These are phyloP conservation scores for Chromobotia macracanthus DNA, from an alignment of 2,797 vertebrate species.

Conservation along the genomic window DNA sequence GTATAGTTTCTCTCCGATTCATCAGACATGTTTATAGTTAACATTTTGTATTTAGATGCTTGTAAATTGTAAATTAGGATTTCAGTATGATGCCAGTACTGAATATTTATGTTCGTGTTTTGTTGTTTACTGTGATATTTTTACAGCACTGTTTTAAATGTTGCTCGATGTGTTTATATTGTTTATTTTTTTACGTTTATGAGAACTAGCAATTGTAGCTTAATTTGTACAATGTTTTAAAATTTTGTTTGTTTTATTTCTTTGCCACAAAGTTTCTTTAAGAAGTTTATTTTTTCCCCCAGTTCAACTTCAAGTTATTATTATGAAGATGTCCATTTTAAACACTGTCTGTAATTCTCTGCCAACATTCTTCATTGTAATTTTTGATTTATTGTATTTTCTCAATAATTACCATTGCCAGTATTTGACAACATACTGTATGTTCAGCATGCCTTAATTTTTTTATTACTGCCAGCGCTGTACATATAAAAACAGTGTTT, in stretches of 20 bases:
- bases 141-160: conserved; percentile 40
- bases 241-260: background rate
- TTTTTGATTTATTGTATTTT: conserved; percentile 16
- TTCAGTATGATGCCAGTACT: conserved; percentile 43
- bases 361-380: background rate
- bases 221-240: conserved; percentile 1
- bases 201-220: conserved; percentile 2
- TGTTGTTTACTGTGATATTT: conserved; percentile 42
- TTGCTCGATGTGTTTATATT: conserved; percentile 19
- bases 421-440: conserved; percentile 45
- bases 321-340: conserved; percentile 26
- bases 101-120: conserved; percentile 46
- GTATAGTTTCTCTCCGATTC: conserved; percentile 26
- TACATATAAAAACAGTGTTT: conserved; percentile 32
- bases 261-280: background rate
- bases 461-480: conserved; percentile 32
- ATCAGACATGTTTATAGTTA: conserved; percentile 48
- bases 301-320: conserved; percentile 40
- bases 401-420: conserved; percentile 41
- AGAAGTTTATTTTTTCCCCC: background rate
- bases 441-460: conserved; percentile 17
- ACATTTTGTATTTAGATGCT: conserved; percentile 51
- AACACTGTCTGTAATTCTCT: background rate
- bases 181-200: conserved; percentile 33
- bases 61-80: conserved; percentile 54